Evolutionary conservation across 92 coral and sea anemone species (phyloP), one percentile per base, ranked within the genome.

Genomic region (Meandrina meandrites): DNA sequence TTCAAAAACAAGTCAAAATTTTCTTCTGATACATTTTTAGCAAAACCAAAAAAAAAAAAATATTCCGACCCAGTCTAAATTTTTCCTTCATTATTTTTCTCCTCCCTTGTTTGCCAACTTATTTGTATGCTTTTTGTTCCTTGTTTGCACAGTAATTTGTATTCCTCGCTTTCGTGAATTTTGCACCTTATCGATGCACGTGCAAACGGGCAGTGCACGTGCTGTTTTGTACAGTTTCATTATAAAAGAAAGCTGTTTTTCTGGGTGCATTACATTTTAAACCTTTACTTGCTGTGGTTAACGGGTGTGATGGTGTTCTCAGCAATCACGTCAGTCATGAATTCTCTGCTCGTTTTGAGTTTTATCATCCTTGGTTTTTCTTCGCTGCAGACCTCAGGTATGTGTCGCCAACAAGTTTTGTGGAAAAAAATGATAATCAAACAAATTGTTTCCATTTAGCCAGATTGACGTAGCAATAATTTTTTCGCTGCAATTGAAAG

Each of bases 301-400:
- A 47, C 16, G 10, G 32, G 16, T 32, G 30, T 54, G 82, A 19
- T 54, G 62, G 32, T 76, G 9, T 27, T 76, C 37, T n/a, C 47
- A 54, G 69, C 45, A 4, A 28, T 81, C 67, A 42, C 40, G 15
- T 64, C 84, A 42, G 1, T 8, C 40, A 81, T 67, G 84, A 54
- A 34, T n/a, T 22, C 0, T 64, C 34, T 81, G 36, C 31, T 18
- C 57, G 8, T 66, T 28, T 30, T 66, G 17, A 64, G 27, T 47
- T 21, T 45, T 1, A 1, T 64, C 6, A 8, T 21, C 1, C 28
- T 81, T 12, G 42, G 35, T 40, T 48, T 67, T 8, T 81, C 21
- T 45, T 42, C 84, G 18, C 0, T n/a, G 4, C 75, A 35, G 58
- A 81, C 31, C 27, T 81, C 84, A 42, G 84, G 84, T 81, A 81